Percentiles rank a stretch among this genome's conserved stretches.
These are phyloP conservation scores for Amphiprion percula DNA, from an alignment of 2,113 vertebrate species.

Conservation along the genomic window DNA sequence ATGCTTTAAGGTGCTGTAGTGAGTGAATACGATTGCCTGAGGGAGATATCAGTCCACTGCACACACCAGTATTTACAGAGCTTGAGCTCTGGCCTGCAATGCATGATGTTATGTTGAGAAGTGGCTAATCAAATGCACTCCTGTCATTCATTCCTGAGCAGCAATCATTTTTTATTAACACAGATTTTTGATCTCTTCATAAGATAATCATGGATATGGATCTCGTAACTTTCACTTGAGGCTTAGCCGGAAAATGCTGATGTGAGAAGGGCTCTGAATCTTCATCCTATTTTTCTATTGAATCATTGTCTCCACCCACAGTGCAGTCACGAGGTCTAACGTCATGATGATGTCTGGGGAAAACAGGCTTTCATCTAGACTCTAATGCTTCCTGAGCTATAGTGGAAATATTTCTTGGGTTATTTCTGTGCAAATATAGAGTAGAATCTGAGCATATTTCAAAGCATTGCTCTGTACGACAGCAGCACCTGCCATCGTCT, in stretches of 20 bases:
- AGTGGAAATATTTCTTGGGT: slow-evolving; percentile 51
- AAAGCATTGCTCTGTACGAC: slow-evolving; percentile 41
- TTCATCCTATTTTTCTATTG: slow-evolving; percentile 65
- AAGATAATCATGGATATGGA: slow-evolving; percentile 70
- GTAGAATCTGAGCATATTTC: slow-evolving; percentile 47
- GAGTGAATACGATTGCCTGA: slow-evolving; percentile 66
- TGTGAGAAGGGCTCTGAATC: slow-evolving; percentile 62
- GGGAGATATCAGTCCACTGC: slow-evolving; percentile 63
- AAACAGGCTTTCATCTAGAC: slow-evolving; percentile 71
- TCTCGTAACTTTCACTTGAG: slow-evolving; percentile 69
- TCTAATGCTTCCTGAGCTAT: slow-evolving; percentile 61
- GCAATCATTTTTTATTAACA: slow-evolving; percentile 63
- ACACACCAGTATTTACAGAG: slow-evolving; percentile 67
- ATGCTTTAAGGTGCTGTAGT: slow-evolving; percentile 72
- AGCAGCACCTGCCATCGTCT: slow-evolving; percentile 69
- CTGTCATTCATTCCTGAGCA: slow-evolving; percentile 64
- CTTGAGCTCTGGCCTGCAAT: slow-evolving; percentile 55
- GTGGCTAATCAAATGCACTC: slow-evolving; percentile 53
- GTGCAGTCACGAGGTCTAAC: slow-evolving; percentile 69
- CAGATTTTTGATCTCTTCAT: slow-evolving; percentile 73
- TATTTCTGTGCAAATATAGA: slow-evolving; percentile 62
- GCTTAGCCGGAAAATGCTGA: slow-evolving; percentile 72
- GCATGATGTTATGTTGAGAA: slow-evolving; percentile 57
- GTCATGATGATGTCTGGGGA: slow-evolving; percentile 72
- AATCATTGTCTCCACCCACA: slow-evolving; percentile 76